Percentiles rank a stretch among this genome's conserved stretches.
Conservation (phyloP, 2,797 vertebrate species). For the Sebastes alutus region DNA sequence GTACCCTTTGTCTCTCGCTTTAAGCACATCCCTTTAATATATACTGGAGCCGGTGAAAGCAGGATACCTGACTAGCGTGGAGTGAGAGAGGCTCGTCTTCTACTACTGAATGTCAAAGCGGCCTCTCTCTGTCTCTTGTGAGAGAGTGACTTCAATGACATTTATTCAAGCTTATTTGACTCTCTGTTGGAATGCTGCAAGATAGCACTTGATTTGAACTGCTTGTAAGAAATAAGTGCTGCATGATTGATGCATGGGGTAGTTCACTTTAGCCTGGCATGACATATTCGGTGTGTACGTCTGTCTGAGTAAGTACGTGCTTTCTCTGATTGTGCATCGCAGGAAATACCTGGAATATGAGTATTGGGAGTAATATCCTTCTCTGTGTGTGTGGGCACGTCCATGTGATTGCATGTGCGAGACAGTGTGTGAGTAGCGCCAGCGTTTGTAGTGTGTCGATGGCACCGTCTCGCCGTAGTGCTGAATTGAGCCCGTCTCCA, state of each 20-base stretch:
- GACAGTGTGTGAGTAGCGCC: not conserved
- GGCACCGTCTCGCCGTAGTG: constrained; percentile 50
- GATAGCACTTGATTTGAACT: constrained; percentile 31
- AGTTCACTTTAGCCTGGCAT: constrained; percentile 1
- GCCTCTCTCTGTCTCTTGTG: constrained; percentile 6
- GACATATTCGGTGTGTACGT: not conserved
- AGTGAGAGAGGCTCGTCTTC: constrained; percentile 4
- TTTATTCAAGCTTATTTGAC: constrained; percentile 50
- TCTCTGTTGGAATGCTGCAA: constrained; percentile 15
- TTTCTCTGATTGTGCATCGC: constrained; percentile 6
- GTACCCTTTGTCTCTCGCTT: constrained; percentile 18
- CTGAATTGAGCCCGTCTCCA: constrained; percentile 65
- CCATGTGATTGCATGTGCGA: not conserved
- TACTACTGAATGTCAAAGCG: constrained; percentile 25
- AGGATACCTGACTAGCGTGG: not conserved
- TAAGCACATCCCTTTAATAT: constrained; percentile 16
- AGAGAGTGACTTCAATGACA: constrained; percentile 31
- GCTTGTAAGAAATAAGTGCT: constrained; percentile 27
- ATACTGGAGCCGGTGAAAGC: not conserved
- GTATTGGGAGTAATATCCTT: constrained; percentile 2
- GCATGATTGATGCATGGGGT: constrained; percentile 14
- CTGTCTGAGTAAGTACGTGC: not conserved
- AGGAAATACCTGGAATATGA: constrained; percentile 23
- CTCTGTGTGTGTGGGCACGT: not conserved
- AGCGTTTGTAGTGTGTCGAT: constrained; percentile 17